Evolutionary conservation across 2,113 vertebrate genomes (phyloP).

Genomic region (Nothocercus julius): DNA sequence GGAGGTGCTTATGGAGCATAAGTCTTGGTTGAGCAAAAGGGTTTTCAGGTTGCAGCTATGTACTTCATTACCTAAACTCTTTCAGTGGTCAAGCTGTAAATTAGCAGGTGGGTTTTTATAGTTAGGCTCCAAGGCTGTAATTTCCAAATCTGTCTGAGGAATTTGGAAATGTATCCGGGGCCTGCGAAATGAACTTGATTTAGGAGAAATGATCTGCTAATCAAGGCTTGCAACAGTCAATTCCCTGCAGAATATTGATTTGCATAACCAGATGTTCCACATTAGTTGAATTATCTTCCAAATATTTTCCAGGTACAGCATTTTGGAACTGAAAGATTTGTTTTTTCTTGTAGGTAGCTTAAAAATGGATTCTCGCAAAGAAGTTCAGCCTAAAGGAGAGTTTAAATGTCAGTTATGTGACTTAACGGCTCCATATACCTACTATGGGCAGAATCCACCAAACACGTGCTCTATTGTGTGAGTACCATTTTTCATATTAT

Average conservation of each 20-base stretch:
- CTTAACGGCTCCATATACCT: constrained; percentile 79
- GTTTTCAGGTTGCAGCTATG: not conserved
- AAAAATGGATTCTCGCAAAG: constrained; percentile 75
- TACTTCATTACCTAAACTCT: not conserved
- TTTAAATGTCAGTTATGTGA: constrained; percentile 85
- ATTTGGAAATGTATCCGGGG: not conserved
- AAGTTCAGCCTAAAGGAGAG: constrained; percentile 44
- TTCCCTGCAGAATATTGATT: not conserved
- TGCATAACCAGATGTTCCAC: not conserved
- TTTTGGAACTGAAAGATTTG: not conserved
- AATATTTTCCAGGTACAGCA: not conserved
- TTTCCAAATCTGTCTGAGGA: not conserved
- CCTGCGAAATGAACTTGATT: not conserved
- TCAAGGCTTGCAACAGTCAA: not conserved
- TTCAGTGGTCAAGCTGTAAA: not conserved
- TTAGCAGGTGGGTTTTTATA: not conserved
- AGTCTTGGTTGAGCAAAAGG: not conserved
- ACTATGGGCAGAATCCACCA: constrained; percentile 86
- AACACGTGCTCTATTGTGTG: constrained; percentile 82
- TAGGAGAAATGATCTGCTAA: not conserved
- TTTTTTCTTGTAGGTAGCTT: not conserved
- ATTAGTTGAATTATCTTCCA: not conserved
- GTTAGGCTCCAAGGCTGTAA: not conserved
- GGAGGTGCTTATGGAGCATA: accelerated
- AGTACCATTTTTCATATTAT: constrained; percentile 59